Evolutionary conservation across 2,888 invertebrate genomes (phyloP), one percentile per base, ranked within the genome.

Genomic region (Apamea anceps): DNA sequence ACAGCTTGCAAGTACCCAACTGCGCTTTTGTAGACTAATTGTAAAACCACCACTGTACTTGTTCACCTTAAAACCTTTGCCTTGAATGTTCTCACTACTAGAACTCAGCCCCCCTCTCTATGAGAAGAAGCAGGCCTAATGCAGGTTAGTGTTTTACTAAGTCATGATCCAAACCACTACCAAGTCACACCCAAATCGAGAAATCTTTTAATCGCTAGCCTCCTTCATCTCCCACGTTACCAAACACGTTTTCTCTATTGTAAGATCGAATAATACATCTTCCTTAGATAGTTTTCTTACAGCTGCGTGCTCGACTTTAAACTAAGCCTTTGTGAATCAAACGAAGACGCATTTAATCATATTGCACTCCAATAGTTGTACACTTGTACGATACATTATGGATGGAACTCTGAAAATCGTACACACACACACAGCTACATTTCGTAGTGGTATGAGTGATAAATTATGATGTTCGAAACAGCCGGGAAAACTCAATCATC

Each of bases 401-500:
- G n/a, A 48, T 28, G n/a, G 6, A 42, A 25, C 2, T 18, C n/a
- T 25, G 4, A 57, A 80, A 57, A 45, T 18, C 45, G n/a, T 42
- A 32, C 32, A 1, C 37, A 21, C n/a, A n/a, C 5, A 68, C 18
- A 67, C 6, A 28, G 28, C 7, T 28, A 42, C 48, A 78, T 62
- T 51, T 75, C 21, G 12, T 48, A 60, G 45, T n/a, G 12, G 25
- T 42, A 42, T 57, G 3, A 42, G 25, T 68, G 37, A 37, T 54
- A 25, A 42, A 77, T 77, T 32, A 68, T 54, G 45, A 68, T 25
- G 37, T n/a, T 18, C 6, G 8, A 8, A 25, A 60, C 28, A 37
- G 37, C 1, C 1, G 15, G 48, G 48, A 21, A 28, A 32, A 81
- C 60, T 60, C 15, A 67, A 79, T 84, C 10, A 68, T 63, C 21